Conservation (phyloP, 2,797 vertebrate species). For the Choloepus didactylus region DNA sequence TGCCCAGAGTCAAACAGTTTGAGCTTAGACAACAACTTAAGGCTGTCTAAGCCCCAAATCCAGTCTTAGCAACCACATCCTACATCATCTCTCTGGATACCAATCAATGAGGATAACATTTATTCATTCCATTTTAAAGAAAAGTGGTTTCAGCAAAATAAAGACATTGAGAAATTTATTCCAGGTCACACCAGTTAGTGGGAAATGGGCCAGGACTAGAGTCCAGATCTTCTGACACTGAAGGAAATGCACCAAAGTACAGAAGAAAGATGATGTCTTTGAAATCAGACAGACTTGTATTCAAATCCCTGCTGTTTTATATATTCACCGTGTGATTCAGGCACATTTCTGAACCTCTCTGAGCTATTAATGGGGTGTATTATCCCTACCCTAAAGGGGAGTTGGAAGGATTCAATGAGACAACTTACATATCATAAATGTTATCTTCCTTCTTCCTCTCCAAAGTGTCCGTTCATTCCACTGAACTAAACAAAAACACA, state of each 20-base stretch:
- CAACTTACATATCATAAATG: background rate
- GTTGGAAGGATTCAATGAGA: background rate
- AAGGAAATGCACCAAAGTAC: background rate
- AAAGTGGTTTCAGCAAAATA: background rate
- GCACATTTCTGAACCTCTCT: constrained; percentile 14
- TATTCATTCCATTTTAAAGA: background rate
- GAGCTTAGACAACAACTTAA: background rate
- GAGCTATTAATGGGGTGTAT: background rate
- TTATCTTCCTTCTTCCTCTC: background rate
- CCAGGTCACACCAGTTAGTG: background rate
- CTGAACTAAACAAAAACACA: background rate
- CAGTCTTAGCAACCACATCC: background rate
- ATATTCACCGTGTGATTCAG: background rate
- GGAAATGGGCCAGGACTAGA: background rate
- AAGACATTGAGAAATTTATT: background rate
- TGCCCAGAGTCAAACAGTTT: background rate
- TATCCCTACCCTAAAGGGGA: background rate
- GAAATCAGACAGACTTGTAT: background rate
- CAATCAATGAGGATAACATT: background rate
- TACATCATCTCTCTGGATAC: background rate
- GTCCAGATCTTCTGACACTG: background rate
- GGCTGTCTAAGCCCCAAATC: background rate
- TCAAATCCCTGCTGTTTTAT: background rate
- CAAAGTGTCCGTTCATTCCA: background rate
- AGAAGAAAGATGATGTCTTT: background rate